These are phyloP conservation scores for Euwallacea similis DNA, from an alignment of 1,140 invertebrate species.

Conservation along the genomic window DNA sequence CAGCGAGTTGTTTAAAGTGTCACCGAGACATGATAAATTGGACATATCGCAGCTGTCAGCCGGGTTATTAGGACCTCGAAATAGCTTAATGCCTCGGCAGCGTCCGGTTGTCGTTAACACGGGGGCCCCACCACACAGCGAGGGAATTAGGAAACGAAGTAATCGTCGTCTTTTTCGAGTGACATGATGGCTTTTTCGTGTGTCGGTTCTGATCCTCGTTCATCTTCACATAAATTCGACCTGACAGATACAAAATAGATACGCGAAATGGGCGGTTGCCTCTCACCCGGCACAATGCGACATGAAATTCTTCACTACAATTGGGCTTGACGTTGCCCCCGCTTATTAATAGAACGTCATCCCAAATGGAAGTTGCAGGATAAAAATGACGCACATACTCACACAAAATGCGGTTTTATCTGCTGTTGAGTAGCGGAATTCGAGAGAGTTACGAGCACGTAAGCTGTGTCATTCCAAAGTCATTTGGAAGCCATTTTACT, in stretches of 20 bases:
- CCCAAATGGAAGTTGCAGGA: neutral
- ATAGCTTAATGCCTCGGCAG: slow-evolving; percentile 37
- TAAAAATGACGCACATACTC: neutral
- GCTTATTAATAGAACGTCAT: no score
- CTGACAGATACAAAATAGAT: neutral
- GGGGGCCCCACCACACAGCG: slow-evolving; percentile 13
- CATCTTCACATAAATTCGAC: slow-evolving; percentile 4
- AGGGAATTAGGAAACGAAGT: slow-evolving; percentile 23
- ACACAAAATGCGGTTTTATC: neutral
- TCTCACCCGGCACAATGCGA: no score
- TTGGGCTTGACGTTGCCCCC: no score
- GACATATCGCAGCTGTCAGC: slow-evolving; percentile 49
- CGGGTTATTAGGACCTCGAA: slow-evolving; percentile 43
- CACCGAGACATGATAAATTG: slow-evolving; percentile 48
- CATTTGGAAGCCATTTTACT: slow-evolving; percentile 14
- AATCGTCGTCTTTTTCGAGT: slow-evolving; percentile 24
- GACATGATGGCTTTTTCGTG: slow-evolving; percentile 15
- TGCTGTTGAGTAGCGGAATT: neutral
- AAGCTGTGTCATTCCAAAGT: slow-evolving; percentile 16
- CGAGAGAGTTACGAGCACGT: neutral
- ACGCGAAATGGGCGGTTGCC: neutral
- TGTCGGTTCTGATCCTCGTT: slow-evolving; percentile 10
- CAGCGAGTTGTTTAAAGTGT: slow-evolving; percentile 45
- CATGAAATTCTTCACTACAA: no score
- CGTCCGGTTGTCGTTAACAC: slow-evolving; percentile 33